Evolutionary conservation across 2,888 invertebrate species (phyloP).

Genomic region (Cepaea hortensis): DNA sequence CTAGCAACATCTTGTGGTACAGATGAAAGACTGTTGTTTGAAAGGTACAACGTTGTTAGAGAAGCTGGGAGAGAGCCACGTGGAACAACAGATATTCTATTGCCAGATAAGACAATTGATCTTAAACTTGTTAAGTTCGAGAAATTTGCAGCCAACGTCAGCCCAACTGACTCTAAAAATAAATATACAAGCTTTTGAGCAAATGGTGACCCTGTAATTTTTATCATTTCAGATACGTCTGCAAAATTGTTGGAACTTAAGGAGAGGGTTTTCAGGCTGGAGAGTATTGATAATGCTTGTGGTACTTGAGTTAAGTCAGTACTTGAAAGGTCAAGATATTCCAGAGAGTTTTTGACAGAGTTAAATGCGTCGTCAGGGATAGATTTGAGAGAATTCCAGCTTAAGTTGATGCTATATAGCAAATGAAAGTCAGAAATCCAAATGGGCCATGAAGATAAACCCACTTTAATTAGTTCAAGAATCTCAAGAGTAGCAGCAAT

Average conservation of each 20-base stretch:
- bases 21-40: background rate
- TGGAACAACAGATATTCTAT: background rate
- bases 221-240: background rate
- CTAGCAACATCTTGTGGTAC: background rate
- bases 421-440: background rate
- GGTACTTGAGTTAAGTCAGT: background rate
- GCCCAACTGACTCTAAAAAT: background rate
- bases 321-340: background rate
- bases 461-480: background rate
- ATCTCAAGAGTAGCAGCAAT: background rate
- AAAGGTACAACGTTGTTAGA: background rate
- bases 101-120: background rate
- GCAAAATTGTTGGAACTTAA: background rate
- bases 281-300: background rate
- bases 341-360: background rate
- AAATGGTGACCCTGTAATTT: background rate
- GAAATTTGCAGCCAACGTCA: background rate
- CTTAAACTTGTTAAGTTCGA: background rate
- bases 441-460: background rate
- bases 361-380: background rate
- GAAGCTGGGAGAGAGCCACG: background rate
- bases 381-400: background rate
- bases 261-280: background rate
- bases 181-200: background rate
- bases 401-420: background rate